Evolutionary conservation across 1,140 invertebrate species (phyloP).

Genomic region (Eumeta japonica): DNA sequence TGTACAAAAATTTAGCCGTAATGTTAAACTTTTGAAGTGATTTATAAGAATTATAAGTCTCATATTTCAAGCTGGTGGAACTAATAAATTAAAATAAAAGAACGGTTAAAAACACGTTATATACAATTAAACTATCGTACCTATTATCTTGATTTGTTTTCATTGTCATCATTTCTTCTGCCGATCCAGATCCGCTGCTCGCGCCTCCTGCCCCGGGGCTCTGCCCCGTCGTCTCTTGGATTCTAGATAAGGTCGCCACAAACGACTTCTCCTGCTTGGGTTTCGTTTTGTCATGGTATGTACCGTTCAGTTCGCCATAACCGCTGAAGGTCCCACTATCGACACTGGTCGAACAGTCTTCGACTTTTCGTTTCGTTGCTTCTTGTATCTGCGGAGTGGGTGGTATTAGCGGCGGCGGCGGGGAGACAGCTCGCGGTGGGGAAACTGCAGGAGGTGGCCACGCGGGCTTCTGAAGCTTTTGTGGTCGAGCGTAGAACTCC

Average conservation of each 20-base stretch:
- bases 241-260: conserved; percentile 62
- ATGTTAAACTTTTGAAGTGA: too few relatives aligned
- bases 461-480: conserved; percentile 69
- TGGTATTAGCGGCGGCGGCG: conserved; percentile 26
- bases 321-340: conserved; percentile 48
- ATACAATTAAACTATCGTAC: conserved; percentile 18
- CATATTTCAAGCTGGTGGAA: too few relatives aligned
- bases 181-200: conserved; percentile 32
- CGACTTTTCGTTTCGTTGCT: conserved; percentile 19
- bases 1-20: too few relatives aligned
- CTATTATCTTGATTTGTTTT: conserved; percentile 45
- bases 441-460: conserved; percentile 66
- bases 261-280: conserved; percentile 58
- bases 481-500: conserved; percentile 75
- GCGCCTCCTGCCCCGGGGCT: conserved; percentile 41
- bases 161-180: conserved; percentile 27
- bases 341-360: conserved; percentile 45
- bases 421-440: conserved; percentile 35
- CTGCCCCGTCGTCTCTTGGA: conserved; percentile 62
- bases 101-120: neutral
- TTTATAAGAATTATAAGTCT: too few relatives aligned
- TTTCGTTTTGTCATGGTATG: conserved; percentile 33
- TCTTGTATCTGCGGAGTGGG: conserved; percentile 18
- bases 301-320: conserved; percentile 46
- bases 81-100: too few relatives aligned